Base-by-base conservation (phyloP, 2,113 vertebrate species). In the Puntigrus tetrazona region DNA sequence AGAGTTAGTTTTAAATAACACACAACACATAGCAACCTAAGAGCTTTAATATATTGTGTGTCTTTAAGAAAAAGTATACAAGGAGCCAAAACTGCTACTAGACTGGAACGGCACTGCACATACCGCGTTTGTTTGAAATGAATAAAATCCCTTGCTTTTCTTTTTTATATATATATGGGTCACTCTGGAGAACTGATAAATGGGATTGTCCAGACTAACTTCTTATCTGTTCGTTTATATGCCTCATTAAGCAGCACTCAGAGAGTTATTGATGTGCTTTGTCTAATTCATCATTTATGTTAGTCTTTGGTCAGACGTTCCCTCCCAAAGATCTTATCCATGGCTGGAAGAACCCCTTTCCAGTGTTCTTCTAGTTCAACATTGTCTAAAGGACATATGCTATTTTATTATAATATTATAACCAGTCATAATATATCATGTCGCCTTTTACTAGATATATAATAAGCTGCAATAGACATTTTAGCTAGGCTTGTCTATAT, bases 181-280 rank as follows among this genome's bases (percentile, higher is more conserved):
- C 91, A 92, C 88, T 84, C 63, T 85, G 86, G 90, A 90, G 5
- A 77, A 74, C 83, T 94, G 93, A 94, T 94, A 92, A 93, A 94
- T 94, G 90, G 86, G 89, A 85, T 86, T 90, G 87, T 78, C 88
- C 34, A 88, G 91, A 63, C 81, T 91, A 94, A 92, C 89, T 89
- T 93, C 92, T 93, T 93, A 93, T 94, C 93, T 91, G 90, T 92
- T 91, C 79, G 83, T 86, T 91, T 94, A 94, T 92, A 94, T 92
- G 85, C 91, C 89, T 92, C 91, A 94, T 94, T 93, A 85, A 93
- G 91, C 81, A 74, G 87, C 90, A 93, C 88, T 93, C 84, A 89
- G 89, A 90, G 84, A 89, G 88, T 93, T 94, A 94, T 93, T 92
- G 93, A 94, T 94, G 92, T 88, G 81, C 88, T 89, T 92, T 89